A percentile compares a stretch with the other conserved stretches of the same genome.
Conservation (phyloP, 2,113 vertebrate genomes). For the Solenodon paradoxus region DNA sequence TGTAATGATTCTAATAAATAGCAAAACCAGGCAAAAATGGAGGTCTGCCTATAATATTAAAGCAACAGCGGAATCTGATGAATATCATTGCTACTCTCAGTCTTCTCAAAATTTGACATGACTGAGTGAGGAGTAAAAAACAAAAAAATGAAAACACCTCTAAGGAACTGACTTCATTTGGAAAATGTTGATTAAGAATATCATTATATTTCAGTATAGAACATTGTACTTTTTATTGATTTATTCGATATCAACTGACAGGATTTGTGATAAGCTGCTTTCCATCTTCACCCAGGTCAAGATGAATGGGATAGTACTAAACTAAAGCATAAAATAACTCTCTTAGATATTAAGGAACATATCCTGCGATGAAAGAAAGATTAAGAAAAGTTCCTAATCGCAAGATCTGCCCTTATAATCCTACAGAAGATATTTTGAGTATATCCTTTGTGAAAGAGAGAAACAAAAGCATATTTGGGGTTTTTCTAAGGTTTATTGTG, state of each 20-base stretch:
- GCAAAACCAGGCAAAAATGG: not conserved
- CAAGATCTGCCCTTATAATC: not conserved
- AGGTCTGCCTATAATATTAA: not conserved
- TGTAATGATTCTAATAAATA: not conserved
- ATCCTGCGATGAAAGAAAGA: not conserved
- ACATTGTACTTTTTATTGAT: not conserved
- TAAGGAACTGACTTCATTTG: not conserved
- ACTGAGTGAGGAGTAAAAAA: rapidly evolving
- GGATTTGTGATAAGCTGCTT: not conserved
- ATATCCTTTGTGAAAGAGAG: not conserved
- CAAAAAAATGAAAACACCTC: not conserved
- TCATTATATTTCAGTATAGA: not conserved
- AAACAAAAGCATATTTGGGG: not conserved
- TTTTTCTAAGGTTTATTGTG: not conserved
- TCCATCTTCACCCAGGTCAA: not conserved
- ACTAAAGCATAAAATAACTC: not conserved
- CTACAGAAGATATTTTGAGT: not conserved
- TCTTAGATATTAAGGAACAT: not conserved
- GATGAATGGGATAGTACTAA: not conserved
- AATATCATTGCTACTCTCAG: not conserved
- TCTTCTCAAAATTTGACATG: not conserved
- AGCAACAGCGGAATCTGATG: not conserved
- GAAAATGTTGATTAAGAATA: not conserved
- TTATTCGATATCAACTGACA: not conserved
- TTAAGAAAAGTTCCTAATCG: not conserved